A percentile compares a stretch with the other conserved stretches of the same genome.
phyloP scores from a whole-genome alignment of 2,113 vertebrate genomes.

The Gallinago paraguaiae region DNA sequence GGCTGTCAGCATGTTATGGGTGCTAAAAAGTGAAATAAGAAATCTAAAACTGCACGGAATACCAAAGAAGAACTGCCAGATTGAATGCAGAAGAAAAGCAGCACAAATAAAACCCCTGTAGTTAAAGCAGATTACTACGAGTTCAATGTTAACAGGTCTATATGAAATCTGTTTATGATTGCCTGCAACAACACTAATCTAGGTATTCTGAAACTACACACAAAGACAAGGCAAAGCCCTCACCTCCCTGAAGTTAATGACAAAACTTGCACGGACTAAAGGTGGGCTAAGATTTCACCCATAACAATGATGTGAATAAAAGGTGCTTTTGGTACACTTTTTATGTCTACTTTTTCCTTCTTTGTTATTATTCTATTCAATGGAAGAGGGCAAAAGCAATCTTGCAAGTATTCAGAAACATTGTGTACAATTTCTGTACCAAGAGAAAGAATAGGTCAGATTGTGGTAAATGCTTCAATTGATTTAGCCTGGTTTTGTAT shows the following conservation, averaged over 20 bases:
- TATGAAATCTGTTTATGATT: not conserved
- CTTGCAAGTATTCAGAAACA: slow-evolving; percentile 18
- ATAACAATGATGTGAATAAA: not conserved
- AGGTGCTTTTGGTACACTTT: slow-evolving; percentile 26
- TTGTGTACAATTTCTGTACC: slow-evolving; percentile 40
- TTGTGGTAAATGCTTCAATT: not conserved
- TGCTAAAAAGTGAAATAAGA: not conserved
- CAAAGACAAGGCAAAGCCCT: not conserved
- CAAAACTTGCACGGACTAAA: not conserved
- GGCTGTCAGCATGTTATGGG: not conserved
- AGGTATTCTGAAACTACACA: not conserved
- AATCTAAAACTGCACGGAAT: not conserved
- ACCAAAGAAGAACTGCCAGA: not conserved
- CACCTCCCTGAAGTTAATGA: not conserved
- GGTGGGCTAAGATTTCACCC: not conserved
- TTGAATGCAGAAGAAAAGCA: not conserved
- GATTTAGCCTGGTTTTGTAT: not conserved
- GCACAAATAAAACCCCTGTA: fast-evolving
- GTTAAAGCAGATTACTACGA: not conserved
- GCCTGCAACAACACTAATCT: not conserved
- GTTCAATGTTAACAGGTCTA: not conserved
- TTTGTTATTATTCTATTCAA: slow-evolving; percentile 23
- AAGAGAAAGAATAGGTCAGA: not conserved
- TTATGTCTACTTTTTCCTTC: not conserved
- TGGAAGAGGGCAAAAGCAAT: slow-evolving; percentile 29